Conservation (phyloP, 2,113 vertebrate genomes). For the Coreoperca whiteheadi region DNA sequence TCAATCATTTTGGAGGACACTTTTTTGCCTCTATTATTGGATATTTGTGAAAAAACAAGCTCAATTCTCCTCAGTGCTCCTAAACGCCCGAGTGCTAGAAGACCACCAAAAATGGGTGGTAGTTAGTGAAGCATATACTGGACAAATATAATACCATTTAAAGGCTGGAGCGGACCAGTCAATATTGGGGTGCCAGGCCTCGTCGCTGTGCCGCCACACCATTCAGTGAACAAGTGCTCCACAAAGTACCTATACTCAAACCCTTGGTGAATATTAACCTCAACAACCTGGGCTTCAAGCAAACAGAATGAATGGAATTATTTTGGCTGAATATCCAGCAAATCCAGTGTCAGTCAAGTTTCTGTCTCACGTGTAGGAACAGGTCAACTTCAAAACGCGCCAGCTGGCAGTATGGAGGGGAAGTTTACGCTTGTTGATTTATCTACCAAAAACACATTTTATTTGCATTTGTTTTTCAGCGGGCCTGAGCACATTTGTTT, state of each 20-base stretch:
- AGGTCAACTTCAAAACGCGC: background rate
- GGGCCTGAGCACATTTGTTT: background rate
- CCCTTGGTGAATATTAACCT: background rate
- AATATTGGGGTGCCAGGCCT: background rate
- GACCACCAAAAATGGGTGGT: background rate
- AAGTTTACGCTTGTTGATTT: background rate
- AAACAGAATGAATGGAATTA: background rate
- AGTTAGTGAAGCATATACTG: constrained; percentile 1
- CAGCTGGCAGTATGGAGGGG: background rate
- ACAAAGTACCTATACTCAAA: background rate
- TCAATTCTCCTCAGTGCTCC: background rate
- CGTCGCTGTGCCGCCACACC: background rate
- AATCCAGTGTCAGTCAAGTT: background rate
- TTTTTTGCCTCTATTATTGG: background rate
- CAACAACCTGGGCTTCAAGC: background rate
- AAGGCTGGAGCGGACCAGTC: background rate
- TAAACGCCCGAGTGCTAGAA: background rate
- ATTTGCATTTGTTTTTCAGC: background rate
- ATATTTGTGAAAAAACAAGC: background rate
- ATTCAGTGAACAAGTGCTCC: constrained; percentile 4
- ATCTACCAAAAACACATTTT: background rate
- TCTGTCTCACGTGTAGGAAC: background rate
- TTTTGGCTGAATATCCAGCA: background rate
- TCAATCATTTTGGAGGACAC: background rate
- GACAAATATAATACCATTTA: constrained; percentile 13